A percentile compares a stretch with the other conserved stretches of the same genome.
phyloP scores from a whole-genome alignment of 2,888 invertebrate genomes.

The Xestia sexstrigata region DNA sequence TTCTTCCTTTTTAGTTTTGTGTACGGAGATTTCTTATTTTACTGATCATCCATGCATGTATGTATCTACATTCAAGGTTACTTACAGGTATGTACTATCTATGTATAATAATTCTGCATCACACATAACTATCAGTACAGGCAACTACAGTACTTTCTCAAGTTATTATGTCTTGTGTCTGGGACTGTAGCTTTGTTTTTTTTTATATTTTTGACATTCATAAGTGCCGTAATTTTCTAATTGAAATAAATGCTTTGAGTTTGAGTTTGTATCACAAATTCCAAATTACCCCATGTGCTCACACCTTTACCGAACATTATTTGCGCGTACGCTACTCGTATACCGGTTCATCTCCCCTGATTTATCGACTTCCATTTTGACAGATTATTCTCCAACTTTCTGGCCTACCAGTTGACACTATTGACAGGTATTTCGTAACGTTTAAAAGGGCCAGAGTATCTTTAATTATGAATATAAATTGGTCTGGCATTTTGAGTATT shows the following conservation, averaged over 20 bases:
- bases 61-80: no score
- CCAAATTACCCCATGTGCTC: not conserved
- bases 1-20: not conserved
- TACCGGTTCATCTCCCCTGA: constrained; percentile 43
- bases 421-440: constrained; percentile 46
- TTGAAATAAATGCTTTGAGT: no score
- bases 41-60: no score
- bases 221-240: no score
- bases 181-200: no score
- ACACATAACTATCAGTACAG: no score
- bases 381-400: constrained; percentile 28
- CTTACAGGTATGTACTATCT: no score
- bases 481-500: constrained; percentile 38
- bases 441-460: constrained; percentile 23
- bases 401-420: constrained; percentile 5
- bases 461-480: constrained; percentile 4
- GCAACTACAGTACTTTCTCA: no score
- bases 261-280: no score
- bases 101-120: not conserved
- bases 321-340: not conserved
- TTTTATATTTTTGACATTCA: no score
- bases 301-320: constrained; percentile 23
- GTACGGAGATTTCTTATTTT: no score
- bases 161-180: no score
- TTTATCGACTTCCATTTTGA: constrained; percentile 39